Conservation (phyloP, 2,797 vertebrate species). For the Neosilurus mollespiculum region DNA sequence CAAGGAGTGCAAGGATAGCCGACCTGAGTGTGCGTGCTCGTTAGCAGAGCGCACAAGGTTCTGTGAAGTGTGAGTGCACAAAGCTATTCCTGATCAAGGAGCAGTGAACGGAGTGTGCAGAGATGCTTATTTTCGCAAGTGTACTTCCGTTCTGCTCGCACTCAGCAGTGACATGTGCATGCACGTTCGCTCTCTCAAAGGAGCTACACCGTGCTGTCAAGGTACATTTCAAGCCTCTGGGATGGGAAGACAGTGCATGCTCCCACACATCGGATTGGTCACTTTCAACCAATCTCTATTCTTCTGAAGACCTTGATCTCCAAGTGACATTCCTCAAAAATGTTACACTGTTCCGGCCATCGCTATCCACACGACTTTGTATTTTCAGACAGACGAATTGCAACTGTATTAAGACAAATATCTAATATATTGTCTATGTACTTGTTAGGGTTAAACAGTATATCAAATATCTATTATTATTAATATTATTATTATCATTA, state of each 20-base stretch:
- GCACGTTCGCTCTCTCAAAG: neutral
- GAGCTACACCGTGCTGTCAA: neutral
- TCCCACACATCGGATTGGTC: slow-evolving; percentile 5
- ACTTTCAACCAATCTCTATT: neutral
- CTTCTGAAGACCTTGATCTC: neutral
- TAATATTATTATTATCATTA: neutral
- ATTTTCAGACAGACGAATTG: neutral
- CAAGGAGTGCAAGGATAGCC: neutral
- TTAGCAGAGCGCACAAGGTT: neutral
- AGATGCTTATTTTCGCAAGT: no score
- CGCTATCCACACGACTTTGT: neutral
- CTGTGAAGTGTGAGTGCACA: slow-evolving; percentile 2
- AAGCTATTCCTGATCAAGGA: neutral
- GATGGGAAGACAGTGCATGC: neutral
- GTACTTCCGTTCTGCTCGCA: neutral
- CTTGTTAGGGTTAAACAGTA: neutral
- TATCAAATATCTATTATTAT: neutral
- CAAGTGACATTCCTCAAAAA: neutral
- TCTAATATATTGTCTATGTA: neutral
- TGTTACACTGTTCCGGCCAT: neutral
- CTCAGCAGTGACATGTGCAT: neutral
- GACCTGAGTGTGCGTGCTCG: neutral
- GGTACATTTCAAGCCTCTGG: neutral
- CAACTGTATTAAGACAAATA: neutral
- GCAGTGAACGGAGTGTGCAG: slow-evolving; percentile 3